Conservation (phyloP, 2,888 invertebrate genomes). For the Sarcophaga rosellei region DNA sequence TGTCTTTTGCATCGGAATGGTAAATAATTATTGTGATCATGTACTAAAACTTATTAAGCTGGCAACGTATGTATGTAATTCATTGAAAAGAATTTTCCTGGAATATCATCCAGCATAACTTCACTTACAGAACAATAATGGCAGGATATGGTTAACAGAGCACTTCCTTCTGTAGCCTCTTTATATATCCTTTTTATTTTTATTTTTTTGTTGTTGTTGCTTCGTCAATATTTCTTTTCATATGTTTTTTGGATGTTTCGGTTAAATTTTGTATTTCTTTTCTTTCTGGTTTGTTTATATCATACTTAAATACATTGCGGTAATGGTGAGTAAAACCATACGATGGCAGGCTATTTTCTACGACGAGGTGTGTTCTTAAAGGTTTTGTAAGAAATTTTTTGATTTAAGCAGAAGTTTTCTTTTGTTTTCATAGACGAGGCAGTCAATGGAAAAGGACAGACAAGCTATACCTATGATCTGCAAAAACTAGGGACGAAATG, state of each 20-base stretch:
- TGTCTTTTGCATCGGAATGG: background rate
- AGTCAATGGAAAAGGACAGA: too few species aligned
- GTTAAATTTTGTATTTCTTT: background rate
- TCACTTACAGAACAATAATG: constrained; percentile 34
- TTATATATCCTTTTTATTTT: background rate
- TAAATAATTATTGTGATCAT: background rate
- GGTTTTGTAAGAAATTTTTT: background rate
- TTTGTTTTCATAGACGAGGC: too few species aligned
- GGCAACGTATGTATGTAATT: constrained; percentile 29
- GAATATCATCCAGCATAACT: constrained; percentile 24
- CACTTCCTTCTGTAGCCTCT: constrained; percentile 9
- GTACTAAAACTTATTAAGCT: constrained; percentile 20
- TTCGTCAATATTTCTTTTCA: background rate
- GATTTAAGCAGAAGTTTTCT: too few species aligned
- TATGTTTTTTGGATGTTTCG: background rate
- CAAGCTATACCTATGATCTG: too few species aligned
- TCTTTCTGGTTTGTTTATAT: background rate
- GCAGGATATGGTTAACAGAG: constrained; percentile 53
- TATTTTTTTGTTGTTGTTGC: background rate
- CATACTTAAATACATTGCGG: constrained; percentile 4
- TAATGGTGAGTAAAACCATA: constrained; percentile 10
- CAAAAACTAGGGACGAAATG: too few species aligned
- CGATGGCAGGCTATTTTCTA: background rate
- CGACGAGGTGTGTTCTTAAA: background rate
- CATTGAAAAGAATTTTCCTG: constrained; percentile 29